Evolutionary conservation across 2,888 invertebrate species (phyloP), one percentile per base, ranked within the genome.

Genomic region (Mimachlamys varia): DNA sequence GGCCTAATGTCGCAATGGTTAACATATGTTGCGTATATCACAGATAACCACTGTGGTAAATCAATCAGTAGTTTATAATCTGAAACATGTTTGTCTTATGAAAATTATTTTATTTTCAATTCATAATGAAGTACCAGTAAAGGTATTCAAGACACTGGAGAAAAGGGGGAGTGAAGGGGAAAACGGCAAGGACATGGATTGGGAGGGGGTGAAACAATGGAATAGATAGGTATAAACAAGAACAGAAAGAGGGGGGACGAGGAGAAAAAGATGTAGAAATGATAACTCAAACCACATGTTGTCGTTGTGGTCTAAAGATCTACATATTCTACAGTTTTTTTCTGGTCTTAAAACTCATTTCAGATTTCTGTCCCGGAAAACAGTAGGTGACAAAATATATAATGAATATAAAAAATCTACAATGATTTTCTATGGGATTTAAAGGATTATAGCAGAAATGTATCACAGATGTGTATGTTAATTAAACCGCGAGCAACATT

Each of bases 401-500:
- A 19, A 0, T 58, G n/a, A 19, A 58, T 58, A 19, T 19, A 55
- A 50, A 17, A 58, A 19, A n/a, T 22, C 2, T 58, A 53, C 53
- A 58, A 58, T 58, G 19, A n/a, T 58, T 58, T 58, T 58, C 58
- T 58, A 58, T 58, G 58, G 58, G n/a, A 58, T 58, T 58, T 22
- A 58, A 58, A 58, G n/a, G 58, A 58, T 58, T n/a, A 19, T n/a
- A 58, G 58, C 58, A 58, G 22, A 58, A n/a, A 58, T 19, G 19
- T 19, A 58, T 58, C n/a, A 58, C 58, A 58, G 58, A 58, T 58
- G 58, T 58, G 19, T 58, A 19, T 22, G 58, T 58, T 58, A 58
- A 58, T 58, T 58, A 58, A 58, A 58, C 22, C n/a, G 19, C 58
- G 19, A 22, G n/a, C n/a, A 22, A 22, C 22, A 58, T 58, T 58